Evolutionary conservation across 1,140 invertebrate species (phyloP).

Genomic region (Pogonomyrmex barbatus): DNA sequence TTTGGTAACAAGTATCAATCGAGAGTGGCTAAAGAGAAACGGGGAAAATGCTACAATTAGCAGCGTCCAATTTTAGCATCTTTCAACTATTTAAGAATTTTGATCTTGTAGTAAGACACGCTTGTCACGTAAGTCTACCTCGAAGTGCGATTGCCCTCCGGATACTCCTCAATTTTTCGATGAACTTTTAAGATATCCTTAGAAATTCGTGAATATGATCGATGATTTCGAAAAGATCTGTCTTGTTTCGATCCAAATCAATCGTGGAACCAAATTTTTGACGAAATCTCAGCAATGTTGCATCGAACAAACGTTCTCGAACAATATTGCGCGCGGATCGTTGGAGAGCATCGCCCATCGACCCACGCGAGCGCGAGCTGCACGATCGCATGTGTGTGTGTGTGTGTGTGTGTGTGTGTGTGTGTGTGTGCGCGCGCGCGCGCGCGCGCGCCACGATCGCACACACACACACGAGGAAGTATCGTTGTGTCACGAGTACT

Average conservation of each 20-base stretch:
- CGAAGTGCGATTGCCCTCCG: not conserved
- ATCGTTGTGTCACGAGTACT: constrained; percentile 71
- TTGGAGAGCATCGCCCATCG: constrained; percentile 52
- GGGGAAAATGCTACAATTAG: not conserved
- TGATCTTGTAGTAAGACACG: not conserved
- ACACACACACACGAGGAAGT: constrained; percentile 50
- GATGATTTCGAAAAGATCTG: not conserved
- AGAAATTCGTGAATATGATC: not conserved
- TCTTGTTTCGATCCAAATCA: not conserved
- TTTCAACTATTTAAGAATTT: not conserved
- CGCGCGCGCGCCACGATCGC: constrained; percentile 1
- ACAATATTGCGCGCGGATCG: constrained; percentile 6
- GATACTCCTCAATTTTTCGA: not conserved
- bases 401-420: not conserved
- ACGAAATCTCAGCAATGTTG: not conserved
- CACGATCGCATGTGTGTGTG: not conserved
- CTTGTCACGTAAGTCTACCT: not conserved
- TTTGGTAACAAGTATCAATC: not conserved
- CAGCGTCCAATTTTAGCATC: not conserved
- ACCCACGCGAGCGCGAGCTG: constrained; percentile 67
- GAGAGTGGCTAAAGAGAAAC: not conserved
- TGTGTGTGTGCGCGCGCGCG: not conserved
- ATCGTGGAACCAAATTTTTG: not conserved
- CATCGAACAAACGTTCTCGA: not conserved
- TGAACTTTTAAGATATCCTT: not conserved